Base-by-base conservation (phyloP, 2,888 invertebrate genomes). In the Cephalotes varians region DNA sequence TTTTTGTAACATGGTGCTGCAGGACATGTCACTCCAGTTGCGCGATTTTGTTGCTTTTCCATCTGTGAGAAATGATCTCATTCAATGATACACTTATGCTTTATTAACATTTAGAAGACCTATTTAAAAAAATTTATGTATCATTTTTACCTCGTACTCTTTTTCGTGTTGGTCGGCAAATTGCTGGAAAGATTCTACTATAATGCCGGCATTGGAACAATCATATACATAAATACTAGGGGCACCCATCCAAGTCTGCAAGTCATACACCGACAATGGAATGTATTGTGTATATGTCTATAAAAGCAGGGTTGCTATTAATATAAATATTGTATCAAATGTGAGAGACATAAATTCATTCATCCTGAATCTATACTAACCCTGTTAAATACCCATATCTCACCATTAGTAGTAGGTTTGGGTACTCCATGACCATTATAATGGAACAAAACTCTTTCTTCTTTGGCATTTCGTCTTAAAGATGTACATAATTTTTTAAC, bases 341-440 rank as follows among this genome's bases (percentile, higher is more conserved):
- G 6, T 18, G 44, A 44, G 12, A 6, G 15, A 65, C 3, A 37
- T 47, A 74, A 34, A 60, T 77, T 71, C 15, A 21, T 21, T 62
- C 6, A 62, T 62, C 2, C 12, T 5, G 1, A 31, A 2, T 12
- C 2, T 73, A 31, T 79, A 92, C 95, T 94, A 94, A 98, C 98
- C 95, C 98, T 97, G 95, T 99, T 99, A 95, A 99, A 99, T 4
- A 99, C 99, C 99, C 99, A 99, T 92, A 99, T 98, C 96, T 99
- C 99, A 10, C 99, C 99, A 95, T 99, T 99, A 25, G 97, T 96
- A 12, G 99, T 99, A 47, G 99, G 99, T 94, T 98, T 98, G 58
- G 99, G 99, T 83, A 99, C 99, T 21, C 99, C 99, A 94, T 99
- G 99, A 0, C 99, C 99, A 95, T 99, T 99, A 95, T 99, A 99